Evolutionary conservation across 2,797 vertebrate species (phyloP).

Genomic region (Myotis pilosus): DNA sequence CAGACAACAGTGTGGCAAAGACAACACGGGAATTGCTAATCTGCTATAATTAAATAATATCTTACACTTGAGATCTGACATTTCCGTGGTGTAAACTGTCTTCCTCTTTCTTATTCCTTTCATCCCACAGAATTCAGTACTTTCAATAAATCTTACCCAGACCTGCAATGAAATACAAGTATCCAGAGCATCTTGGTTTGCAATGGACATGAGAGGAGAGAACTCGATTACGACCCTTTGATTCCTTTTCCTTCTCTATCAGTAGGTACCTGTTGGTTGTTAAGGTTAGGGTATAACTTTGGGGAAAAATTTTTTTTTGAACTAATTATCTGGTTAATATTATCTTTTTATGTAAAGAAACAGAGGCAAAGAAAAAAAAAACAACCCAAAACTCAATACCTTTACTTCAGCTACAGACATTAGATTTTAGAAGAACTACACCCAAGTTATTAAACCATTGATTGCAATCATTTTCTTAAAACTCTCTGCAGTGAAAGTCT

Average conservation of each 20-base stretch:
- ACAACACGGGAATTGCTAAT: background rate
- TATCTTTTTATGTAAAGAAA: background rate
- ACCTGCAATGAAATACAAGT: background rate
- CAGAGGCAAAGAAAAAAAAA: background rate
- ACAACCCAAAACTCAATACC: background rate
- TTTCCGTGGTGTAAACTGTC: background rate
- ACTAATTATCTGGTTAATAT: background rate
- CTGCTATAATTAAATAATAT: background rate
- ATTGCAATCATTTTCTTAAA: conserved; percentile 41
- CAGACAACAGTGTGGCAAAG: background rate
- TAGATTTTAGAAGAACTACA: background rate
- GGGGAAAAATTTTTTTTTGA: background rate
- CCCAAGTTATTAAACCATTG: conserved; percentile 31
- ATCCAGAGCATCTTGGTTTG: background rate
- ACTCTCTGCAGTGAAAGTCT: conserved; percentile 19
- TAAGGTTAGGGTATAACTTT: background rate
- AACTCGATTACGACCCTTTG: background rate
- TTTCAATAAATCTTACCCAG: background rate
- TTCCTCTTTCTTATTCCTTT: background rate
- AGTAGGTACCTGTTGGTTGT: background rate
- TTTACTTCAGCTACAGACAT: background rate
- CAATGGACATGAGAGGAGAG: background rate
- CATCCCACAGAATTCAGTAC: background rate
- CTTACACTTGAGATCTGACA: background rate
- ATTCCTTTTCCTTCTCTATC: background rate